Evolutionary conservation across 2,888 invertebrate species (phyloP).

Genomic region (Desoria tigrina): DNA sequence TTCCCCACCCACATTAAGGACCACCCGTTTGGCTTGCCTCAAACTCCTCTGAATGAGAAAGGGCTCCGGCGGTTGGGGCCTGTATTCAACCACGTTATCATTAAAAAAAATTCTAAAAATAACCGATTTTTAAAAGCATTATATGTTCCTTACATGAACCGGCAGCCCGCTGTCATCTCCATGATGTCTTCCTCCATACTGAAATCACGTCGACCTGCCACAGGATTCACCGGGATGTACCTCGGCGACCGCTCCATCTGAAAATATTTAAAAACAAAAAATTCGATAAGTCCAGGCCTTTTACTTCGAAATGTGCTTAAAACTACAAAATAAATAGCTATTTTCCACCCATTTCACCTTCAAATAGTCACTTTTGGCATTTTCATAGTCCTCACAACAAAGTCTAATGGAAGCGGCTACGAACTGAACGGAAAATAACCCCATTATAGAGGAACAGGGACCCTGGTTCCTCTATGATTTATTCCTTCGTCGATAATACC

Average conservation of each 20-base stretch:
- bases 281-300: too few species aligned
- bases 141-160: too few species aligned
- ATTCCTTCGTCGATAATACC: too few species aligned
- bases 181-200: slow-evolving; percentile 32
- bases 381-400: neutral
- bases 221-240: slow-evolving; percentile 39
- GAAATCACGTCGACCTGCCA: slow-evolving; percentile 38
- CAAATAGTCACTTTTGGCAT: too few species aligned
- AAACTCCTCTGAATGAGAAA: slow-evolving; percentile 95
- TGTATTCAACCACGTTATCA: too few species aligned
- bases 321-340: too few species aligned
- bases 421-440: slow-evolving; percentile 14
- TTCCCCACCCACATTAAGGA: slow-evolving; percentile 94
- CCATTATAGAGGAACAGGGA: too few species aligned
- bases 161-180: slow-evolving; percentile 34
- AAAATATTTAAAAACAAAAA: slow-evolving; percentile 1
- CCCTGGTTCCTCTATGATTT: too few species aligned
- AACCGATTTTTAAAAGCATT: slow-evolving; percentile 1
- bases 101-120: neutral
- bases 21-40: slow-evolving; percentile 81
- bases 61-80: slow-evolving; percentile 89
- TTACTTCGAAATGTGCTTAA: too few species aligned
- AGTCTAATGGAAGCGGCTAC: slow-evolving; percentile 4
- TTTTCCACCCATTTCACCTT: too few species aligned
- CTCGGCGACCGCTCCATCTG: slow-evolving; percentile 40